A percentile compares a stretch with the other conserved stretches of the same genome.
Evolutionary conservation across 2,113 vertebrate genomes (phyloP).

Genomic region (Ranitomeya imitator): DNA sequence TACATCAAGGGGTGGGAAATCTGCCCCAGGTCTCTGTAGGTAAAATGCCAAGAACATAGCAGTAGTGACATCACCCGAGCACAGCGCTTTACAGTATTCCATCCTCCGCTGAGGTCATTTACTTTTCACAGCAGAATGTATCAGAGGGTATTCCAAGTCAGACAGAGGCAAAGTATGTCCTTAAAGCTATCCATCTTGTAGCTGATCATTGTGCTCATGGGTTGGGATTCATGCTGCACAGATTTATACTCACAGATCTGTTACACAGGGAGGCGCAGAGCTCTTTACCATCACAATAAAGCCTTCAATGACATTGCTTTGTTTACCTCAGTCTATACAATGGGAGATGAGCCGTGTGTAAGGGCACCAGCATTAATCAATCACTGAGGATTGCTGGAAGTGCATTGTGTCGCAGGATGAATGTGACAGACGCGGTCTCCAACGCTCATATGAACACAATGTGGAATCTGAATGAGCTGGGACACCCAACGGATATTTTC

Average conservation of each 20-base stretch:
- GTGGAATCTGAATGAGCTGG: background rate
- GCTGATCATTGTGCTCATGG: background rate
- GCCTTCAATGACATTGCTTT: background rate
- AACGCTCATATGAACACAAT: background rate
- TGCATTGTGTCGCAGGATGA: conserved; percentile 6
- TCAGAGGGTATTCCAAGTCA: no score
- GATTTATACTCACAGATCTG: background rate
- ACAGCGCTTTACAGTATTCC: no score
- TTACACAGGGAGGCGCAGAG: background rate
- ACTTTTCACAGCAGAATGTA: no score
- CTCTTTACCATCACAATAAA: background rate
- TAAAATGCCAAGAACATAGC: no score
- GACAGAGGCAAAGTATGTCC: background rate
- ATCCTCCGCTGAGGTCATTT: no score
- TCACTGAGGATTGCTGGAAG: background rate
- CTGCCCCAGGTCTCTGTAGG: no score
- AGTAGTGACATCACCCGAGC: no score
- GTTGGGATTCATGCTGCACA: background rate
- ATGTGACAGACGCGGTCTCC: conserved; percentile 15
- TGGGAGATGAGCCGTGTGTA: background rate
- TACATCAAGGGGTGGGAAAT: no score
- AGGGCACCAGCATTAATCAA: background rate
- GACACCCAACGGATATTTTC: background rate
- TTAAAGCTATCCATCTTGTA: background rate
- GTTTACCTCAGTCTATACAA: conserved; percentile 3